Evolutionary conservation across 1,140 invertebrate genomes (phyloP), one percentile per base, ranked within the genome.

Genomic region (Cherax destructor): DNA sequence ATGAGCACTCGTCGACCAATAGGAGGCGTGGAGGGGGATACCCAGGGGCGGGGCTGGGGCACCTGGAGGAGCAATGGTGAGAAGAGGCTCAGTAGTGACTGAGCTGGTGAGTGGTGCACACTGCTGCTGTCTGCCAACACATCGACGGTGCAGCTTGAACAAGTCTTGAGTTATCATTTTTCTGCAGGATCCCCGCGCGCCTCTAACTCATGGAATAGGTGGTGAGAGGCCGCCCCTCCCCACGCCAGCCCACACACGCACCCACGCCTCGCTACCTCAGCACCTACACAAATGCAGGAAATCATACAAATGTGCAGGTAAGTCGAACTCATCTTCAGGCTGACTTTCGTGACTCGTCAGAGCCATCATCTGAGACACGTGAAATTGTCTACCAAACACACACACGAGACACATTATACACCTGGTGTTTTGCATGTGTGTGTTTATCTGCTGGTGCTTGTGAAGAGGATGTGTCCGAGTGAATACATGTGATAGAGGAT

Each of bases 1-100:
- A 79, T 79, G 78, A 69, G 59, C n/a, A 69, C 59, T 59, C 41
- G 47, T 47, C 59, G 47, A 56, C 81, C 81, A 61, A 83, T 83
- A 24, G 81, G 10, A 65, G 21, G 11, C 81, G 24, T 7, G 18
- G 81, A 24, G n/a, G 10, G 81, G 81, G 24, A 83, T 83, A 30
- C 81, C 81, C 81, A 65, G 81, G 81, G 81, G 9, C 59, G 81
- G 81, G 81, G 80, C 61, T 83, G 69, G 69, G 81, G 61, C 61
- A 83, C 81, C 69, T 83, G n/a, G 41, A 59, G 81, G n/a, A 65
- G 81, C 61, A 83, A 83, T 83, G 81, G 81, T 65, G 81, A 30
- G 59, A 41, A 69, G 81, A 21, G 21, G 30, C 30, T 83, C 81
- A 83, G 81, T 83, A 56, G 52, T 83, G 61, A 59, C 41, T 83